Evolutionary conservation across 2,888 invertebrate species (phyloP).

Genomic region (Merodon equestris): DNA sequence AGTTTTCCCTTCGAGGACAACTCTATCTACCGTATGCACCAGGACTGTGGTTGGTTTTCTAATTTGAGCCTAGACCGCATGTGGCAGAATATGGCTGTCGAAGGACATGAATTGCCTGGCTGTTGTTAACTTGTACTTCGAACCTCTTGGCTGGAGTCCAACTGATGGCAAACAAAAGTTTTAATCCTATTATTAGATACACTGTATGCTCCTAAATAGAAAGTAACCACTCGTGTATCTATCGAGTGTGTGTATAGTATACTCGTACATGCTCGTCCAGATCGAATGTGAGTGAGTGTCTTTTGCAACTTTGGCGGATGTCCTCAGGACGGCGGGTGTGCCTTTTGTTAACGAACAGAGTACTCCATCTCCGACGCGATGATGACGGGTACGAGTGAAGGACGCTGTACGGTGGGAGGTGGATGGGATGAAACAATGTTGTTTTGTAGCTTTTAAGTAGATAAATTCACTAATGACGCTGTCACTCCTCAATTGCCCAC

Average conservation of each 20-base stretch:
- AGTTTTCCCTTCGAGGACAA: too few species aligned
- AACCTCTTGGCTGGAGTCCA: slow-evolving; percentile 55
- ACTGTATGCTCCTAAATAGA: slow-evolving; percentile 4
- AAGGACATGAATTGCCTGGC: slow-evolving; percentile 61
- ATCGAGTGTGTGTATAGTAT: not conserved
- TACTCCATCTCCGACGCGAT: slow-evolving; percentile 23
- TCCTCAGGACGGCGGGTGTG: slow-evolving; percentile 20
- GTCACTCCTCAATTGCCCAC: slow-evolving; percentile 43
- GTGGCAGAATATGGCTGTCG: slow-evolving; percentile 36
- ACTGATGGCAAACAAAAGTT: slow-evolving; percentile 63
- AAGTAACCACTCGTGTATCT: too few species aligned
- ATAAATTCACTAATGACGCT: slow-evolving; percentile 63
- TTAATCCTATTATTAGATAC: slow-evolving; percentile 63
- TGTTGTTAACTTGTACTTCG: slow-evolving; percentile 46
- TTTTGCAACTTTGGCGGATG: slow-evolving; percentile 39
- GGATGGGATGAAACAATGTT: not conserved
- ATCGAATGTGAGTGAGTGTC: slow-evolving; percentile 11
- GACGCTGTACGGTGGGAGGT: too few species aligned
- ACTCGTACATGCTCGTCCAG: not conserved
- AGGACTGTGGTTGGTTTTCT: slow-evolving; percentile 3
- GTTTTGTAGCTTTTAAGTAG: slow-evolving; percentile 47
- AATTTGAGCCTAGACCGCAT: slow-evolving; percentile 36
- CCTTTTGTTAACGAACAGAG: slow-evolving; percentile 15
- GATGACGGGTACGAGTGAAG: not conserved
- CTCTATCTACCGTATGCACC: too few species aligned